These are phyloP conservation scores for Apis laboriosa DNA, from an alignment of 1,140 invertebrate species.

Conservation along the genomic window DNA sequence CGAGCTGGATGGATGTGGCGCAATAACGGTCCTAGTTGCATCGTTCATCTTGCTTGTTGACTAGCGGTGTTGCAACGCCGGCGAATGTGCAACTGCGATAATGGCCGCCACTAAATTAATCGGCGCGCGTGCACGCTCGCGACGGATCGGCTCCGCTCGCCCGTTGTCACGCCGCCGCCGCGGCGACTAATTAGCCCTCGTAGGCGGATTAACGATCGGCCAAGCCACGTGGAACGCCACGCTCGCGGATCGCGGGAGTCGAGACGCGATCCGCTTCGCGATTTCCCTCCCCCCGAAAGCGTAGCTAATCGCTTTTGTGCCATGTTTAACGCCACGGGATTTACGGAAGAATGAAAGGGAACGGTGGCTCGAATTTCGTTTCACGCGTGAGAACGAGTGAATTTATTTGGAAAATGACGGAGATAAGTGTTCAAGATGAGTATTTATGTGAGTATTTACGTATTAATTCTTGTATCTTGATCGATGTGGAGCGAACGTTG, in stretches of 20 bases:
- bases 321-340: background rate
- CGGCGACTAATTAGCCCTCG: constrained; percentile 58
- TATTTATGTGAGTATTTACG: too few species aligned
- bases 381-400: too few species aligned
- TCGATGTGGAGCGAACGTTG: too few species aligned
- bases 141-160: constrained; percentile 22
- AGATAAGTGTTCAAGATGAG: too few species aligned
- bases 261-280: background rate
- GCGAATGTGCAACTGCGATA: constrained; percentile 67
- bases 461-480: too few species aligned
- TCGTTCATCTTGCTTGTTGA: constrained; percentile 68
- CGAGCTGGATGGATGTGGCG: constrained; percentile 64
- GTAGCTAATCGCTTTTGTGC: too few species aligned
- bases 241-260: background rate
- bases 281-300: constrained; percentile 4
- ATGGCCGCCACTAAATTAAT: constrained; percentile 70
- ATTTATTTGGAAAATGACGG: too few species aligned
- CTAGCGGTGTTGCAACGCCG: constrained; percentile 52
- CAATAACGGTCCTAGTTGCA: constrained; percentile 65
- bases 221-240: constrained; percentile 24
- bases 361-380: too few species aligned
- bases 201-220: constrained; percentile 61
- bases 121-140: constrained; percentile 31
- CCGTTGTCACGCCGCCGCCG: constrained; percentile 32
- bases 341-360: too few species aligned